Base-by-base conservation (phyloP, 2,888 invertebrate species). In the Chloroclystis v-ata region DNA sequence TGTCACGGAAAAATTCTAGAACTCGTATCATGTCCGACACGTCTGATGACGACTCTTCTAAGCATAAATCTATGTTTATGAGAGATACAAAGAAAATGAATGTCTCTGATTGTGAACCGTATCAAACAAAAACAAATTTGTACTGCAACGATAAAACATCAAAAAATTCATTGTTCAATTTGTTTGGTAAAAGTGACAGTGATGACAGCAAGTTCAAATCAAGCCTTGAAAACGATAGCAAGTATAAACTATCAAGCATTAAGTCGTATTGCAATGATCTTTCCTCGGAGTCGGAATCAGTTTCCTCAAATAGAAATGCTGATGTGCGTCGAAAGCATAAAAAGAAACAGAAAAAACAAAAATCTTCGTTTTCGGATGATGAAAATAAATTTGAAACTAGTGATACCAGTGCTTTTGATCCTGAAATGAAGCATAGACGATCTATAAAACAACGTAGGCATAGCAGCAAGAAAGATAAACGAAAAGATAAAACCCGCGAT, bases 331-430 rank as follows among this genome's bases (percentile, higher is more conserved):
- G 92, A 70, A 95, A 94, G 68, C 95, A 95, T 68, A 95, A 94
- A 76, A 95, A 95, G 87, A 95, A 94, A 67, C 94, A 94, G 69
- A 95, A 93, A 75, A 92, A 93, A 20, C 92, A 93, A 57, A 95
- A 94, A 69, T 90, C 89, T 56, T 89, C 91, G 6, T 82, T 90
- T 47, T 90, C 91, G 33, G 91, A 91, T 57, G 91, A 91, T 32
- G 86, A 89, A 47, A 73, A 64, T 30, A 90, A 90, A 74, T 57
- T 64, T 33, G 81, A 79, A 44, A 75, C 68, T 52, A 75, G 64
- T 58, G 76, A 78, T 48, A 60, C 64, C 14, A 53, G 61, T 42
- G 52, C 59, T 26, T 49, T 64, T 10, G 79, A 78, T 46, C 52
- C 68, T 39, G 78, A 78, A 50, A 60, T 57, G 35, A 82, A 78